Evolutionary conservation across 2,797 vertebrate genomes (phyloP), one percentile per base, ranked within the genome.

Genomic region (Darevskia mixta): DNA sequence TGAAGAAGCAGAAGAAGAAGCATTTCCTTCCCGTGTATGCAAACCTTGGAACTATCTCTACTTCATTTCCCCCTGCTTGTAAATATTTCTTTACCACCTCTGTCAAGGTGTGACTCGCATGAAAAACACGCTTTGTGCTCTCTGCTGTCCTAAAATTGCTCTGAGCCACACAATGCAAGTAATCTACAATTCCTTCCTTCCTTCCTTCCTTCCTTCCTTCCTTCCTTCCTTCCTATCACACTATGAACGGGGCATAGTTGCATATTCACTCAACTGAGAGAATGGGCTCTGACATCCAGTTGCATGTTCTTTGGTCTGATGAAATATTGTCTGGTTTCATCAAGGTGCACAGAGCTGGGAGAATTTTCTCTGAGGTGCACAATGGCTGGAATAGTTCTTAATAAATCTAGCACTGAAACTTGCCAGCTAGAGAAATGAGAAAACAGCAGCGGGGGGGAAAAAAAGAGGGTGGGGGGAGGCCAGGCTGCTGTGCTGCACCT

Each of bases 211-310:
- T 49, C 49, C 49, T 49, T 49, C 49, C 49, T 49, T 49, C 49
- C 49, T 49, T 49, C 45, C 45, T 49, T 49, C 45, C 45, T 11
- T 49, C 41, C 41, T 43, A 78, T 86, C 79, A 92, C 92, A 93
- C 93, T 83, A 64, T 88, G 67, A 73, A 76, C 79, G n/a, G 81
- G 87, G 91, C 27, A 32, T 69, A 85, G 90, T 86, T 94, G 88
- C 86, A 92, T 91, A 87, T 66, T 90, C 83, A 90, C 92, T 93
- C 91, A 92, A 43, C 41, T 86, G 82, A 83, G 90, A 89, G 86
- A 73, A 88, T 76, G 55, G 66, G n/a, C 69, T 92, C 79, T 89
- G 90, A 92, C 91, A 78, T 83, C 86, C 78, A 90, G 81, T 82
- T 72, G 89, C 88, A 87, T 64, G 41, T 2, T 71, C 69, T 94